Conservation (phyloP, 2,888 invertebrate genomes). For the Heliconius charithonia region DNA sequence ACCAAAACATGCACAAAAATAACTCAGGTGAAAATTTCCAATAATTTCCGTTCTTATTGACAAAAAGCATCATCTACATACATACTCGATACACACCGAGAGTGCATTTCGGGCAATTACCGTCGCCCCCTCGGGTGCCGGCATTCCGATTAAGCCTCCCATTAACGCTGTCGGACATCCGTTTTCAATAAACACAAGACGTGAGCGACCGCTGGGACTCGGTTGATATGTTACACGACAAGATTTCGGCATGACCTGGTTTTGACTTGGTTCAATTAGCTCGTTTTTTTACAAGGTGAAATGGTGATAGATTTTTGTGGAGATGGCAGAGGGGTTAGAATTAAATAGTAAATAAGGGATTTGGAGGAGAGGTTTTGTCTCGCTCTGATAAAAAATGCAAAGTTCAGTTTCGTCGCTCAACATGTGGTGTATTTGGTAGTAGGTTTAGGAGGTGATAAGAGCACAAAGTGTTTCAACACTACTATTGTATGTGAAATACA, state of each 20-base stretch:
- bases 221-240: background rate
- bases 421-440: too few species aligned
- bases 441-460: too few species aligned
- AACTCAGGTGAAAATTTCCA: background rate
- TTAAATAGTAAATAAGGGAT: background rate
- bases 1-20: background rate
- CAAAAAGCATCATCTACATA: background rate
- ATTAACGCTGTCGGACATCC: slow-evolving; percentile 38
- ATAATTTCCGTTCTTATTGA: background rate
- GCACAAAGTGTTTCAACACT: too few species aligned
- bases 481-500: too few species aligned
- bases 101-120: slow-evolving; percentile 40
- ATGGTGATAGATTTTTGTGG: background rate
- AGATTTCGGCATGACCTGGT: background rate
- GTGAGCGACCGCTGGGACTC: slow-evolving; percentile 24
- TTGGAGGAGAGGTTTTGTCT: background rate
- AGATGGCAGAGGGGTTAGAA: background rate
- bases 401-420: too few species aligned
- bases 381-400: too few species aligned
- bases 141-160: slow-evolving; percentile 35
- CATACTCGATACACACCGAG: background rate
- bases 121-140: slow-evolving; percentile 20
- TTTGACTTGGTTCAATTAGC: background rate
- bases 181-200: slow-evolving; percentile 43
- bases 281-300: background rate